These are phyloP conservation scores for Mesoclemmys tuberculata DNA, from an alignment of 2,113 vertebrate species.

Conservation along the genomic window DNA sequence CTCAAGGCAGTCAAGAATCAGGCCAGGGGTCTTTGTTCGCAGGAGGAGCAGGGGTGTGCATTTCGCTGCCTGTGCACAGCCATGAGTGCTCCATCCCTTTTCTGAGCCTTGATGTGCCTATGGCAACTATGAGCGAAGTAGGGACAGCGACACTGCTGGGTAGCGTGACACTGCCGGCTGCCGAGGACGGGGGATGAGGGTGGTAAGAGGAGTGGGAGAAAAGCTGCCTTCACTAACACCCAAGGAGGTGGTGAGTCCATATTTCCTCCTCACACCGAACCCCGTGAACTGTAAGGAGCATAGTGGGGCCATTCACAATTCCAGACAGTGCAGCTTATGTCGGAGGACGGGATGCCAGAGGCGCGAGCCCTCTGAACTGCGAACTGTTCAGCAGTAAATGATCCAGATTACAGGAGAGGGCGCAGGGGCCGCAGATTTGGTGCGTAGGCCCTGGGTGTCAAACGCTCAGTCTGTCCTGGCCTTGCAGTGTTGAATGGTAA, in stretches of 20 bases:
- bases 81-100: neutral
- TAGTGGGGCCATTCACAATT: neutral
- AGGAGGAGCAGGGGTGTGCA: neutral
- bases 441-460: neutral
- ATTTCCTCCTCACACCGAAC: neutral
- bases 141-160: accelerated
- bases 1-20: neutral
- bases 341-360: neutral
- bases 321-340: neutral
- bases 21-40: accelerated
- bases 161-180: accelerated
- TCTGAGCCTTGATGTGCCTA: neutral
- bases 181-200: neutral
- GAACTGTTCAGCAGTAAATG: too few species aligned
- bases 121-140: neutral
- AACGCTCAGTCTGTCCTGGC: neutral
- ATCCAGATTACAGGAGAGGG: neutral
- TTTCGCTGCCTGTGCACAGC: accelerated
- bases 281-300: accelerated
- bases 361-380: neutral
- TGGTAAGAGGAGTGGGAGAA: accelerated
- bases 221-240: neutral
- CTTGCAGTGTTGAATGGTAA: neutral
- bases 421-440: neutral
- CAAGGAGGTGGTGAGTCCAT: neutral